Evolutionary conservation across 2,113 vertebrate genomes (phyloP), one percentile per base, ranked within the genome.

Genomic region (Apus apus): DNA sequence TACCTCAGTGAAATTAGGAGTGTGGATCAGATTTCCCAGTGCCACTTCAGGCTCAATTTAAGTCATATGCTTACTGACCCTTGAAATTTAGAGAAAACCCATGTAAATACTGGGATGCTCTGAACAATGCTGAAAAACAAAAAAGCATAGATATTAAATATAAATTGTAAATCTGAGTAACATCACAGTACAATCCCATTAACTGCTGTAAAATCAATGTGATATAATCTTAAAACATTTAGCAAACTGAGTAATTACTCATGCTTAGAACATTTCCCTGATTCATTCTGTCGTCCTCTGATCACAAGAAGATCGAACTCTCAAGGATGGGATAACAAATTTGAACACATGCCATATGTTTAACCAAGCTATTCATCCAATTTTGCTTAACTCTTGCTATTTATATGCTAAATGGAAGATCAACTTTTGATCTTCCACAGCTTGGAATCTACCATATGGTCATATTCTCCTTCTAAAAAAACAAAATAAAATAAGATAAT

Each of bases 361-460:
- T 92, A 95, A 95, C 75, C 79, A 76, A 95, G 88, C 87, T 93
- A 94, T 84, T 90, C 88, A 96, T 86, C 85, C 80, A 90, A 94
- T 96, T 96, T 88, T 71, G 66, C 78, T 95, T 88, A 96, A 92
- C 85, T 96, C 87, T 64, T 93, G 72, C 79, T 93, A 93, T 93
- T 96, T 92, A 95, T 88, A 94, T 36, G 72, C 72, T 96, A 93
- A 95, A 93, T 57, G 76, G 79, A 85, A 93, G 85, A 94, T 84
- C 84, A 86, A 92, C 85, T 88, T 88, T 58, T 96, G 76, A 96
- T 93, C 93, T 94, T 87, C 90, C 92, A 93, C 93, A 93, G 90
- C 65, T 92, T 94, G 87, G 79, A 96, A 96, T 72, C 88, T 75
- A 93, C 93, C 96, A 97, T 89, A 96, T 94, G 92, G 94, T 77